phyloP scores from a whole-genome alignment of 2,113 vertebrate genomes.

The Amazona vittata region DNA sequence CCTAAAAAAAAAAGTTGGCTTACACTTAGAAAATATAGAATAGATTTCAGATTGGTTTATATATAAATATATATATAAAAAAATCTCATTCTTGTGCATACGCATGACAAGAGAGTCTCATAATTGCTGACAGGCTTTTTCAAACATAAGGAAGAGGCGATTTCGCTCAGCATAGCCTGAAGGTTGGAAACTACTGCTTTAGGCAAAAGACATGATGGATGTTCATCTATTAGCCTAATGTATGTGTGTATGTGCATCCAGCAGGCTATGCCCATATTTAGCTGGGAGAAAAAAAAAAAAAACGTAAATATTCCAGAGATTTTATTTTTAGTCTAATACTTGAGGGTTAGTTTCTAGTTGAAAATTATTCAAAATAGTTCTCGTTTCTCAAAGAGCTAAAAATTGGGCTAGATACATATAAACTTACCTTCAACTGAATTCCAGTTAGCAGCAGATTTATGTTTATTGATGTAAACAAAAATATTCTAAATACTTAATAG shows the following conservation, averaged over 20 bases:
- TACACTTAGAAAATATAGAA: not conserved
- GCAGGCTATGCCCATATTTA: not conserved
- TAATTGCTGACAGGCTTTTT: conserved; percentile 52
- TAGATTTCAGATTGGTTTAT: not conserved
- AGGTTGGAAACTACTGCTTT: conserved; percentile 60
- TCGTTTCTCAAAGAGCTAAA: conserved; percentile 6
- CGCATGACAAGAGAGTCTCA: conserved; percentile 17
- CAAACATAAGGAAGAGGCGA: not conserved
- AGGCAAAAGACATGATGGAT: conserved; percentile 60
- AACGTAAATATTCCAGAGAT: not conserved
- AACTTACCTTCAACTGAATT: not conserved
- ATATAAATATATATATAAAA: not conserved
- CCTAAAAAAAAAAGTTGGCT: not conserved
- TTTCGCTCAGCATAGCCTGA: conserved; percentile 55
- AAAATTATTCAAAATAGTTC: conserved; percentile 5
- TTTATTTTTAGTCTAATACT: conserved; percentile 51
- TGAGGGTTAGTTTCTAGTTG: not conserved
- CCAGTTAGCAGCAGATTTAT: not conserved
- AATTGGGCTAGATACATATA: not conserved
- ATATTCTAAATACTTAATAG: not conserved
- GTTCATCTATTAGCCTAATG: conserved; percentile 9
- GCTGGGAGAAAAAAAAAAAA: conserved; percentile 14
- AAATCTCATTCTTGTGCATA: not conserved
- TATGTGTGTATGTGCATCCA: not conserved
- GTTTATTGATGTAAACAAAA: not conserved